A percentile compares a stretch with the other conserved stretches of the same genome.
Conservation (phyloP, 2,113 vertebrate genomes). For the Astatotilapia flaviijosephi region DNA sequence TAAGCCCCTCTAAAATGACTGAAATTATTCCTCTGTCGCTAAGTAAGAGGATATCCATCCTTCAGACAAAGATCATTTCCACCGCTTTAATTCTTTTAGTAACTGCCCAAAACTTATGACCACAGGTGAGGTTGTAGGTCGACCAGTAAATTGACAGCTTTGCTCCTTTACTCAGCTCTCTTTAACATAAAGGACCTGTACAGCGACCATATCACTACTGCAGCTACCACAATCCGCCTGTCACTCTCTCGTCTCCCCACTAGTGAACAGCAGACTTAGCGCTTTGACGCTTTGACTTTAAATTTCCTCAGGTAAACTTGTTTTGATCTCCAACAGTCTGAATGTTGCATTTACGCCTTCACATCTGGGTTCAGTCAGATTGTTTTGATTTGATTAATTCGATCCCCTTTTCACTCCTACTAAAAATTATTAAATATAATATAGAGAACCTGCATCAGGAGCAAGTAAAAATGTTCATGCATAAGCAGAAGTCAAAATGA, state of each 20-base stretch:
- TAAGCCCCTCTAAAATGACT: too few species aligned
- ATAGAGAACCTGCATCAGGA: neutral
- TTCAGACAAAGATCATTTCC: too few species aligned
- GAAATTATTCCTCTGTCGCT: accelerated
- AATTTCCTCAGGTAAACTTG: neutral
- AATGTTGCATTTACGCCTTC: neutral
- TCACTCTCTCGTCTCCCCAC: neutral
- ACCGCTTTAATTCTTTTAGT: too few species aligned
- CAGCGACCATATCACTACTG: neutral
- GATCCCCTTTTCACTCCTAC: accelerated
- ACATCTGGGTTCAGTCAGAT: neutral
- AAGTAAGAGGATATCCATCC: accelerated
- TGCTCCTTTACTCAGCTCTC: neutral
- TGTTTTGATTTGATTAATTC: neutral
- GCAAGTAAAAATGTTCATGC: too few species aligned
- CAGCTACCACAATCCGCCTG: accelerated
- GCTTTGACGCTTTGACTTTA: neutral
- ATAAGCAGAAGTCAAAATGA: too few species aligned
- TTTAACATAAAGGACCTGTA: neutral
- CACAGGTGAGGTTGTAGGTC: neutral
- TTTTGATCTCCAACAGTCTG: neutral
- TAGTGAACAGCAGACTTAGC: accelerated
- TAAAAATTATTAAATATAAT: accelerated
- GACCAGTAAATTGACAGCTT: neutral
- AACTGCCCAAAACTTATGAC: neutral